Base-by-base conservation (phyloP, 2,888 invertebrate genomes). In the Monoplex corrugatus region DNA sequence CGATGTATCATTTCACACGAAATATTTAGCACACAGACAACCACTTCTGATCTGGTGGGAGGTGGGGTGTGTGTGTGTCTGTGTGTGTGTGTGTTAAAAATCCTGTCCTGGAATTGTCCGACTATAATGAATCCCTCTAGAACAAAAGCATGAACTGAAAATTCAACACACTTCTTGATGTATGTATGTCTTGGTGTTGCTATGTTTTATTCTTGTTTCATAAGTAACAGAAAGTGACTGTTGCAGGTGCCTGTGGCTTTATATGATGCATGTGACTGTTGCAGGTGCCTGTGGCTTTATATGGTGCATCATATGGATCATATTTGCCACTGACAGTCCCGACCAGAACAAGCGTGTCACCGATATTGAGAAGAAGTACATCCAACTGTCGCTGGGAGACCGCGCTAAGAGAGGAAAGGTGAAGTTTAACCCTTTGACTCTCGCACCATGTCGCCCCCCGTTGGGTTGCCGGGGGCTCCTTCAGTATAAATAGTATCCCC, bases 331-430 rank as follows among this genome's bases (percentile, higher is more conserved):
- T 90, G 97, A 97, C 91, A 96, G 95, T 40, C 97, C 97, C 0
- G 96, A 96, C 13, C 95, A 95, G 35, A 97, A 97, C 95, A 97
- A 97, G 1, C 94, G 97, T 45, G 96, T 97, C 86, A 95, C 96
- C 0, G 93, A 93, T 0, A 95, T 95, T 3, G 95, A 95, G 90
- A 91, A 91, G 82, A 91, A 92, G 38, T 95, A 95, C 91, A 95
- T 95, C 84, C 91, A 93, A 78, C 92, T 90, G 50, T 94, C 94
- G 0, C 89, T 95, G 1, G 90, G 90, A 16, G 75, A 86, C 6
- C 87, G 84, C n/a, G 35, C 78, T 0, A 90, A 91, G 50, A 45
- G 38, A 1, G 86, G 82, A 45, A 88, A 86, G 88, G 91, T 91
- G 35, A 44, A 85, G 35, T n/a, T n/a, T n/a, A n/a, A n/a, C n/a